Conservation (phyloP, 2,113 vertebrate species). For the Calcarius ornatus region DNA sequence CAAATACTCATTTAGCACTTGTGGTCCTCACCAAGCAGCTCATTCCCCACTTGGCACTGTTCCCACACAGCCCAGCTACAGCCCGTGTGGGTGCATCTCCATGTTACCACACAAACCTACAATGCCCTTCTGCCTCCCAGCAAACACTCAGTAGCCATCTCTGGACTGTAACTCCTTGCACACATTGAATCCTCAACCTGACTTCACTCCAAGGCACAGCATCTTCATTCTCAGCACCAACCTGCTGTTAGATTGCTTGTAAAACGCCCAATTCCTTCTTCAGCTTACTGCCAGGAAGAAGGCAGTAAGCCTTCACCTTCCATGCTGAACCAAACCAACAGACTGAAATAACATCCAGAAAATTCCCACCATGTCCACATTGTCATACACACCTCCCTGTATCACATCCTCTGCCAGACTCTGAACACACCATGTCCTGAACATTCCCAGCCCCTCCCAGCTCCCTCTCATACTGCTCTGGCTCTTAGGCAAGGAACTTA, state of each 20-base stretch:
- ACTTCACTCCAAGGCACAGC: not conserved
- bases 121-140: not conserved
- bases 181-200: not conserved
- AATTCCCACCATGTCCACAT: not conserved
- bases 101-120: not conserved
- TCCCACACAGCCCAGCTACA: fast-evolving
- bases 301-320: too few species aligned
- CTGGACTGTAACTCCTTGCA: not conserved
- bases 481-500: not conserved
- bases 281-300: not conserved
- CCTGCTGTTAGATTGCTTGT: not conserved
- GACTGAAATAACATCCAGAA: not conserved
- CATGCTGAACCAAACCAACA: not conserved
- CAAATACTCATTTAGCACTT: not conserved
- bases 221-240: not conserved
- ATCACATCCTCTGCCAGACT: not conserved
- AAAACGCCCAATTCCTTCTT: not conserved
- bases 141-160: not conserved
- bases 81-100: fast-evolving
- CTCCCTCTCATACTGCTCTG: not conserved
- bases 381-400: not conserved
- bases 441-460: not conserved
- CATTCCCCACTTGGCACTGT: not conserved
- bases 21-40: not conserved
- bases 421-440: not conserved